Conservation (phyloP, 2,113 vertebrate species). For the Ailurus styani region DNA sequence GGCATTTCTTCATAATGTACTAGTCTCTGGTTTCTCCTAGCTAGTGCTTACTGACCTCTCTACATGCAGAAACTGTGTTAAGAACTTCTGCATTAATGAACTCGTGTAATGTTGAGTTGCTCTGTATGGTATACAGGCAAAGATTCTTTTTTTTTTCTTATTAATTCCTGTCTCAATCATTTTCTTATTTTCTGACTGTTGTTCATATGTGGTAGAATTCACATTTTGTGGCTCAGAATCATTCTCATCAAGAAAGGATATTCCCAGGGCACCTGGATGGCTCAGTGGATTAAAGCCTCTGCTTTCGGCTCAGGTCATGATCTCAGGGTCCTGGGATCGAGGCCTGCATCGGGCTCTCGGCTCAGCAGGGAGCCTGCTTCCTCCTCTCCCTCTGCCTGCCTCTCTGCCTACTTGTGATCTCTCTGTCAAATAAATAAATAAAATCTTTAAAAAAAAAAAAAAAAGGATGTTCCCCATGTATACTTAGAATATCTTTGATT, state of each 20-base stretch:
- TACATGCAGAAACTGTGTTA: neutral
- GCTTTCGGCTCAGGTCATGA: too few relatives aligned
- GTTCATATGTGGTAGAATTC: neutral
- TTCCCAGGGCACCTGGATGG: too few relatives aligned
- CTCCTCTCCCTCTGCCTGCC: too few relatives aligned
- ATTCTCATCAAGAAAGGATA: neutral
- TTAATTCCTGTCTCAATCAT: neutral
- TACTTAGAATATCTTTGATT: neutral
- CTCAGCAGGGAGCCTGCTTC: too few relatives aligned
- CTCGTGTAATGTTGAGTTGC: neutral
- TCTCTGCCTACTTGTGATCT: too few relatives aligned
- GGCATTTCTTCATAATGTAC: neutral
- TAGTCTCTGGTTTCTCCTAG: neutral
- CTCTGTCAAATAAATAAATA: too few relatives aligned
- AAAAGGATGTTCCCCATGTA: neutral
- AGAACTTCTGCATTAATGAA: neutral
- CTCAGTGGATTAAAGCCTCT: too few relatives aligned
- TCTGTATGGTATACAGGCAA: neutral
- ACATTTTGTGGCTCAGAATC: slow-evolving; percentile 2
- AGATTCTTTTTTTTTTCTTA: neutral
- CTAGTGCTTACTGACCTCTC: neutral
- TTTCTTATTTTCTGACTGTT: neutral
- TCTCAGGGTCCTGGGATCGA: too few relatives aligned
- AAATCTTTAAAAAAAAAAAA: too few relatives aligned
- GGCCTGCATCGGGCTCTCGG: too few relatives aligned